These are phyloP conservation scores for Thysanoteuthis rhombus DNA, from an alignment of 2,888 invertebrate genomes.

Conservation along the genomic window DNA sequence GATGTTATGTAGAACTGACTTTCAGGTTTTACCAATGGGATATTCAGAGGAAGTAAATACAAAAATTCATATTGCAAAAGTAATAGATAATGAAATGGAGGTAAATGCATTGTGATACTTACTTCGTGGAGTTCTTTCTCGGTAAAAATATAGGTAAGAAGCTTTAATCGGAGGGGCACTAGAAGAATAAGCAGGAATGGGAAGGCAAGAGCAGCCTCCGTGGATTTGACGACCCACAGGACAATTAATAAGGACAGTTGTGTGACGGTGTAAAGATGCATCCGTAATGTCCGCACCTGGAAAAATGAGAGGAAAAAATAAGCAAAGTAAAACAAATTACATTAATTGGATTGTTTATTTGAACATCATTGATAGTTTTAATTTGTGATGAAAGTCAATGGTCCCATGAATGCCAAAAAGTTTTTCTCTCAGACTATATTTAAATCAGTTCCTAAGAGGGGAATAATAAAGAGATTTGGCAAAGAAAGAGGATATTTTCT, in stretches of 20 bases:
- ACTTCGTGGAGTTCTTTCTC: conserved; percentile 86
- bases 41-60: too few species aligned
- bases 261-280: conserved; percentile 89
- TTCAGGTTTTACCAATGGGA: too few species aligned
- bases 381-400: too few species aligned
- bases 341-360: too few species aligned
- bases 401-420: too few species aligned
- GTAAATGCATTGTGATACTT: conserved; percentile 65
- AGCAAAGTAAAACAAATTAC: neutral
- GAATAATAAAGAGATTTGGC: too few species aligned
- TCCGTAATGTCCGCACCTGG: conserved; percentile 88
- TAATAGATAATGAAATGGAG: neutral
- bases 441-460: too few species aligned
- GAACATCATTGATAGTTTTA: too few species aligned
- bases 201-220: conserved; percentile 88
- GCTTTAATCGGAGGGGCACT: conserved; percentile 83
- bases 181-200: conserved; percentile 81
- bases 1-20: too few species aligned
- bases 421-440: too few species aligned
- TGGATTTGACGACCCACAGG: conserved; percentile 90
- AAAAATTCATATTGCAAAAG: too few species aligned
- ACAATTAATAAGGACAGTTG: conserved; percentile 82
- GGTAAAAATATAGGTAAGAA: conserved; percentile 80
- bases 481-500: too few species aligned
- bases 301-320: conserved; percentile 38